phyloP scores from a whole-genome alignment of 2,888 invertebrate species.

The Drosophila paracracens region DNA sequence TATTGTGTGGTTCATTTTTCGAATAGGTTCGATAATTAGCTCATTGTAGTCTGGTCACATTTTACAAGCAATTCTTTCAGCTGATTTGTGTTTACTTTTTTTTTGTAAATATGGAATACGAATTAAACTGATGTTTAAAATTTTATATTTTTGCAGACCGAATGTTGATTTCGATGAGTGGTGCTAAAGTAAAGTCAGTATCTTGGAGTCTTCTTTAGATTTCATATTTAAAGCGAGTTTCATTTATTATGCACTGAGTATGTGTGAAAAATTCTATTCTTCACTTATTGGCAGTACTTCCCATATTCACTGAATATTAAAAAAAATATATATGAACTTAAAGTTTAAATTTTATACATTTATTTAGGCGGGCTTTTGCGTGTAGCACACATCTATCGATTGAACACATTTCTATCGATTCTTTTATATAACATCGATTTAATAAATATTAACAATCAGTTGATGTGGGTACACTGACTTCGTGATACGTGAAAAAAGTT shows the following conservation, averaged over 20 bases:
- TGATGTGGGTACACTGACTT: slow-evolving; percentile 43
- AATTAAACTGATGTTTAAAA: not conserved
- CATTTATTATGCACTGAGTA: not conserved
- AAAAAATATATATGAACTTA: not conserved
- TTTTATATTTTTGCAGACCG: not conserved
- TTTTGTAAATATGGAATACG: slow-evolving; percentile 21
- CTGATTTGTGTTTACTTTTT: slow-evolving; percentile 46
- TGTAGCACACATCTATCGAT: slow-evolving; percentile 11
- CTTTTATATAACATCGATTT: slow-evolving; percentile 24
- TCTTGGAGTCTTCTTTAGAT: not conserved
- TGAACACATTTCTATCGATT: slow-evolving; percentile 10
- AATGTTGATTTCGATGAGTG: too few relatives aligned
- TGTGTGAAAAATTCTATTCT: not conserved
- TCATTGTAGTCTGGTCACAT: slow-evolving; percentile 15
- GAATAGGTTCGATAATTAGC: slow-evolving; percentile 26
- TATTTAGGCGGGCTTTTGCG: not conserved
- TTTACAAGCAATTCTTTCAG: slow-evolving; percentile 15
- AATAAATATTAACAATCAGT: slow-evolving; percentile 18
- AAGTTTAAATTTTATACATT: not conserved
- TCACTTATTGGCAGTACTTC: not conserved
- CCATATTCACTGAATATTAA: not conserved
- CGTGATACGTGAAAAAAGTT: slow-evolving; percentile 61
- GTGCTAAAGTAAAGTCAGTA: not conserved
- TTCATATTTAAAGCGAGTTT: not conserved
- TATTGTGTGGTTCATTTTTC: not conserved